Conservation (phyloP, 2,113 vertebrate genomes). For the Pitta sordida region DNA sequence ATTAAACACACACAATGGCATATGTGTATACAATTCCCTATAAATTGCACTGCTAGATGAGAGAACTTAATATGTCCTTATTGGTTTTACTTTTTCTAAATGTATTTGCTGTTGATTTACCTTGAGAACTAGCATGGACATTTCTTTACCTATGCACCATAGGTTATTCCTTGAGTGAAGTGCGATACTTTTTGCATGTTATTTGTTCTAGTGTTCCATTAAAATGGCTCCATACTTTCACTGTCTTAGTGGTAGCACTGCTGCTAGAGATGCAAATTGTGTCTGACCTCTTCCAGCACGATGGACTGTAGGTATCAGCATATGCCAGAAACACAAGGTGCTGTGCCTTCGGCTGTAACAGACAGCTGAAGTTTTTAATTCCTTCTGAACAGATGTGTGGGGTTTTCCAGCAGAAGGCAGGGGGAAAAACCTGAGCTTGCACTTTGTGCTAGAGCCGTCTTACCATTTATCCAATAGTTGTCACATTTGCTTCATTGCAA, state of each 20-base stretch:
- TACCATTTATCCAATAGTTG: not conserved
- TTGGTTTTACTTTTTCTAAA: not conserved
- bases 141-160: not conserved
- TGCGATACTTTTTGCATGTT: not conserved
- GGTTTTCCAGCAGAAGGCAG: not conserved
- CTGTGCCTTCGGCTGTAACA: not conserved
- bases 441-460: not conserved
- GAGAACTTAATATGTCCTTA: not conserved
- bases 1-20: not conserved
- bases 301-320: not conserved
- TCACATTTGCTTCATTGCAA: conserved; percentile 10
- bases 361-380: not conserved
- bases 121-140: not conserved
- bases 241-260: not conserved
- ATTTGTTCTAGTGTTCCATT: not conserved
- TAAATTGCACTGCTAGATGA: not conserved
- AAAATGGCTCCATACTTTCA: not conserved
- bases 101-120: not conserved
- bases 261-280: not conserved
- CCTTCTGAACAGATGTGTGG: not conserved
- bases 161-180: not conserved
- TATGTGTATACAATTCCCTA: not conserved
- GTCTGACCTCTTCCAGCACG: not conserved
- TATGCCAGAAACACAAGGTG: not conserved
- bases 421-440: not conserved